Base-by-base conservation (phyloP, 2,888 invertebrate species). In the Prosapia bicincta region DNA sequence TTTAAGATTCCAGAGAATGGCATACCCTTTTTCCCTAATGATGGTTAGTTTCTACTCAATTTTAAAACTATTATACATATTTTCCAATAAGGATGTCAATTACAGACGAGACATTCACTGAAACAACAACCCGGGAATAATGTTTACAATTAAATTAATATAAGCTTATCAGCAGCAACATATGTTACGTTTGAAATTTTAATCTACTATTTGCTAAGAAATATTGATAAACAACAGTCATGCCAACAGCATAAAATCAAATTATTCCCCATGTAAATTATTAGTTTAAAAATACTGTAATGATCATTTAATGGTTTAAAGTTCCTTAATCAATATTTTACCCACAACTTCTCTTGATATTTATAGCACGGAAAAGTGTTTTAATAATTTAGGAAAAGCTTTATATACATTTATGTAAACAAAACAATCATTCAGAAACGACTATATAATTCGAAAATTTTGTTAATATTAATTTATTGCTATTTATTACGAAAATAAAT, bases 1-100 rank as follows among this genome's bases (percentile, higher is more conserved):
- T 90, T 92, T 32, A 94, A 87, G 78, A 94, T 90, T 83, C 90
- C 92, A 71, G 90, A 90, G 80, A 94, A 88, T 81, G 94, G 93
- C 94, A 94, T 94, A 54, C 54, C 54, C 54, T 54, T 54, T 13
- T 54, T 54, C 20, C 20, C n/a, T 20, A 20, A 20, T 54, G 1
- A n/a, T 20, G 38, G 38, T 38, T 38, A 13, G n/a, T 54, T 54
- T 54, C 2, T 3, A 54, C 20, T 9, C 5, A 54, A 54, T 54
- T 38, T 38, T 20, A 54, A 54, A 9, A 6, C n/a, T n/a, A 2
- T 54, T 54, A 54, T 20, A 20, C 3, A 20, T 20, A 54, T 54
- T 54, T 20, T 20, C 20, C 20, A 3, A 54, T 3, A 54, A 5
- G 20, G 7, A 54, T 54, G 7, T 20, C 6, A 10, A 13, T 5